Base-by-base conservation (phyloP, 2,888 invertebrate genomes). In the Drosophila greeni region DNA sequence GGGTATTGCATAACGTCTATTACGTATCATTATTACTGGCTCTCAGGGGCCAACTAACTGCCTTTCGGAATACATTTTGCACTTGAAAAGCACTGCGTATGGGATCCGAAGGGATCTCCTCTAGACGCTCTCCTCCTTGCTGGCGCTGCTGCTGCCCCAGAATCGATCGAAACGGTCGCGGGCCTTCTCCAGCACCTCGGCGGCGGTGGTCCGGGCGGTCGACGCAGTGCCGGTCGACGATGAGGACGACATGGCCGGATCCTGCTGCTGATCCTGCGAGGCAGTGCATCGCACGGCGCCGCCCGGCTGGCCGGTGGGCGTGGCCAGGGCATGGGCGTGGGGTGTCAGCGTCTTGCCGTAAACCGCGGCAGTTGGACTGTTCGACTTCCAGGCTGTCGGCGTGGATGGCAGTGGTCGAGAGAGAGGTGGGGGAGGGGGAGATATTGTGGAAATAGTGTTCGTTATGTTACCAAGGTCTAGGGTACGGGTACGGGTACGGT, bases 131-230 rank as follows among this genome's bases (percentile, higher is more conserved):
- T 91, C 91, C 77, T 92, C 91, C 81, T 92, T 92, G 80, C 90
- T 72, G 69, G 67, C 70, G 61, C 67, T 74, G 70, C 57, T 92
- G 84, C 55, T 92, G 84, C 94, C 94, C 95, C 95, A 95, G 89
- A 95, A 95, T 85, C 94, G 93, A 89, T 95, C 95, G 87, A 95
- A 95, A 80, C 95, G 93, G 88, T 93, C 94, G 79, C 95, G 93
- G 80, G 95, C 95, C 87, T 93, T 92, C 87, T 95, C 95, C 73
- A 95, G 90, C 68, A 95, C 94, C 86, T 95, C 94, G 58, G 93
- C 91, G 36, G 94, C 93, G 49, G 87, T 85, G 60, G 80, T 85
- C 54, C 87, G 85, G 56, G 85, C 86, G 60, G 87, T 85, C 33
- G 86, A 74, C 54, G 84, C 74, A 39, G 86, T 85, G 39, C 80